Evolutionary conservation across 2,888 invertebrate genomes (phyloP).

Genomic region (Leptopilina myrica): DNA sequence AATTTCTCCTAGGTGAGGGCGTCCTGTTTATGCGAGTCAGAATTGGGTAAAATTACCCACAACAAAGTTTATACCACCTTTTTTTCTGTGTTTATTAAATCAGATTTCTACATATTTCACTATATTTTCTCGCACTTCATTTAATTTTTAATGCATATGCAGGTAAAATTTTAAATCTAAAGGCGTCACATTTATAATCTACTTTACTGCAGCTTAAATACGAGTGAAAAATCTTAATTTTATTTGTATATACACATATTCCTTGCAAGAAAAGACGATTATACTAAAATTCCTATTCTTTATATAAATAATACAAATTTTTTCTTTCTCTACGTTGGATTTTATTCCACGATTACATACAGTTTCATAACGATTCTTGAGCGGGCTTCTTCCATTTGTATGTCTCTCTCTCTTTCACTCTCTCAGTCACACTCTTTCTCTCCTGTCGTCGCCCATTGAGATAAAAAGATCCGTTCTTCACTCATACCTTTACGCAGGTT

Average conservation of each 20-base stretch:
- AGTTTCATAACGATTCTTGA: slow-evolving; percentile 23
- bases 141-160: not conserved
- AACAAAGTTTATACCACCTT: too few species aligned
- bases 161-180: not conserved
- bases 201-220: slow-evolving; percentile 3
- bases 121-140: not conserved
- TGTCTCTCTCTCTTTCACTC: slow-evolving; percentile 4
- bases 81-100: too few species aligned
- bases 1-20: too few species aligned
- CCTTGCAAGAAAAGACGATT: not conserved
- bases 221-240: slow-evolving; percentile 19
- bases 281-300: slow-evolving; percentile 28
- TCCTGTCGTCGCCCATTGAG: slow-evolving; percentile 34
- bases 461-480: slow-evolving; percentile 36
- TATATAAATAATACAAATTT: not conserved
- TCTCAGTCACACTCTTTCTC: not conserved
- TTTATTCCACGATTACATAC: slow-evolving; percentile 8
- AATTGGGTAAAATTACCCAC: too few species aligned
- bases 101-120: too few species aligned
- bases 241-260: not conserved
- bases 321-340: not conserved
- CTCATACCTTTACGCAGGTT: slow-evolving; percentile 27
- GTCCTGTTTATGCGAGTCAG: too few species aligned
- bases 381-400: slow-evolving; percentile 6
- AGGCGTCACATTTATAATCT: not conserved